phyloP scores from a whole-genome alignment of 2,888 invertebrate species.

The Nesidiocoris tenuis region DNA sequence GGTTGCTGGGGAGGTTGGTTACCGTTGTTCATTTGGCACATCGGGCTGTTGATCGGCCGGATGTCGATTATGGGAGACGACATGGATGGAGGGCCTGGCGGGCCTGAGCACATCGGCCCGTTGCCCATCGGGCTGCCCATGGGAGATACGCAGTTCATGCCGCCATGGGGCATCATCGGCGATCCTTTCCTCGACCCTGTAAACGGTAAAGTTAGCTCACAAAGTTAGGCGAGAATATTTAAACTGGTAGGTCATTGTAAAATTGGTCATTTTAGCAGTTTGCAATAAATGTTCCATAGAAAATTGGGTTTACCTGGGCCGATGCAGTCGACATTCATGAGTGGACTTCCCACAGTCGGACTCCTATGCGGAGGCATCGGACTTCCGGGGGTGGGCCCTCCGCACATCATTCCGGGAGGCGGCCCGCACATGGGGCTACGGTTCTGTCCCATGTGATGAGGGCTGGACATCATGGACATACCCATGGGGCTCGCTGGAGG shows the following conservation, averaged over 20 bases:
- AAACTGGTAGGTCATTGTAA: no score
- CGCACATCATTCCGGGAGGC: constrained; percentile 50
- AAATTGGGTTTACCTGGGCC: constrained; percentile 44
- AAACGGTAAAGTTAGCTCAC: no score
- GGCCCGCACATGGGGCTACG: constrained; percentile 51
- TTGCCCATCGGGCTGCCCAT: constrained; percentile 71
- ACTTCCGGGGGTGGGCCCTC: constrained; percentile 57
- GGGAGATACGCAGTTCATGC: constrained; percentile 59
- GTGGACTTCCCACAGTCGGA: constrained; percentile 52
- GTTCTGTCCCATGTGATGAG: constrained; percentile 60
- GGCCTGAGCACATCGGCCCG: constrained; percentile 52
- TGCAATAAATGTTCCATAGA: no score
- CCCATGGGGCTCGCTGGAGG: constrained; percentile 72
- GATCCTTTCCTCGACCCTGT: constrained; percentile 56
- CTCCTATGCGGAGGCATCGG: constrained; percentile 58
- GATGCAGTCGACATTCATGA: constrained; percentile 53
- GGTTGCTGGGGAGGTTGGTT: constrained; percentile 61
- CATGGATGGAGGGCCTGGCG: constrained; percentile 47
- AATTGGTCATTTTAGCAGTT: no score
- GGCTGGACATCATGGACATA: constrained; percentile 70
- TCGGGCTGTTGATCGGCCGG: constrained; percentile 58
- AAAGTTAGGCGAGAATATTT: no score
- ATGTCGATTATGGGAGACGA: constrained; percentile 60
- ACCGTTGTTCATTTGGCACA: constrained; percentile 56
- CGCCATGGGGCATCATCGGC: constrained; percentile 59